Evolutionary conservation across 2,797 vertebrate species (phyloP).

Genomic region (Lagorchestes hirsutus): DNA sequence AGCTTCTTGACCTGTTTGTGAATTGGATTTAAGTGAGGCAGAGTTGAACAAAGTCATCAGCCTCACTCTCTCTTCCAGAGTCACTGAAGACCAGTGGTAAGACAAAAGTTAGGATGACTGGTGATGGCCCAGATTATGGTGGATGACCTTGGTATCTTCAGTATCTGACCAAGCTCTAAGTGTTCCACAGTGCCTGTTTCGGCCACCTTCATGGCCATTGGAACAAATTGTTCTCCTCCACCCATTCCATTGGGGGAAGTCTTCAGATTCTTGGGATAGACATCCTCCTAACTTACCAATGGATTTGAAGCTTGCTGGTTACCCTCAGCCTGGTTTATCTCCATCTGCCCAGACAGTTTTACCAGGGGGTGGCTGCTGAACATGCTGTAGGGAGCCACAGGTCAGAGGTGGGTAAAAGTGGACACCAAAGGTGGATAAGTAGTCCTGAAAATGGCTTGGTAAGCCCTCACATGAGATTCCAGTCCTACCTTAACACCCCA

Average conservation of each 20-base stretch:
- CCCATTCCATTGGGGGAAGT: background rate
- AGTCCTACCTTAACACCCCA: background rate
- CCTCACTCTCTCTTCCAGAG: background rate
- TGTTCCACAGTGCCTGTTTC: background rate
- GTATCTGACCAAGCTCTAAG: background rate
- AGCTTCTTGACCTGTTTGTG: background rate
- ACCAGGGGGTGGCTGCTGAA: background rate
- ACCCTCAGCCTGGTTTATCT: background rate
- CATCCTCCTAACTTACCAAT: background rate
- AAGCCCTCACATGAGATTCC: too few relatives aligned
- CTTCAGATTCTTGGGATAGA: background rate
- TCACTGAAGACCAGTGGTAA: too few relatives aligned
- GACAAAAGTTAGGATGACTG: background rate
- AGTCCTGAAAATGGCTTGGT: background rate
- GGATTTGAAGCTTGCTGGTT: background rate
- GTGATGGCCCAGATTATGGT: background rate
- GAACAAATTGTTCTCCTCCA: background rate
- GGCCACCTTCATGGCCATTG: background rate
- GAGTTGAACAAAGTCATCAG: background rate
- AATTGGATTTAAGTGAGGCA: background rate
- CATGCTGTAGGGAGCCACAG: background rate
- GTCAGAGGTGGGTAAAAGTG: background rate
- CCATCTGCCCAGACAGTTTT: background rate
- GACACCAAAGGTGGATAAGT: background rate
- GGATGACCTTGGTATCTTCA: background rate